Percentiles rank a stretch among this genome's conserved stretches.
Conservation (phyloP, 64 coral and sea anemone genomes). For the Stylophora pistillata region DNA sequence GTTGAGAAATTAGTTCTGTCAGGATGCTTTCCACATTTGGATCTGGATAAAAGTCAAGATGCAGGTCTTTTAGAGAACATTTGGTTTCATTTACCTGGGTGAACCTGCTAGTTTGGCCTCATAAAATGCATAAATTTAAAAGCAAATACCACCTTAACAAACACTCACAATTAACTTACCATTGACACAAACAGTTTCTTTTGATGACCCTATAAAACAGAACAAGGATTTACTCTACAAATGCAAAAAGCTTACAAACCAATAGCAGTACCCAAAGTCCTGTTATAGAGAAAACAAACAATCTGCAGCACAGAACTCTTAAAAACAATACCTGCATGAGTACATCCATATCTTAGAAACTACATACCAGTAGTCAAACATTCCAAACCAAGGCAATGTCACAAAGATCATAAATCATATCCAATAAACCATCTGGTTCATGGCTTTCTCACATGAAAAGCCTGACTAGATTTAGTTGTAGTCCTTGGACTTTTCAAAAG, state of each 20-base stretch:
- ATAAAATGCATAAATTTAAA: too few relatives aligned
- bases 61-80: not conserved
- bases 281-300: not conserved
- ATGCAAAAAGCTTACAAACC: too few relatives aligned
- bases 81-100: not conserved
- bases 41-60: not conserved
- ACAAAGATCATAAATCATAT: too few relatives aligned
- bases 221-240: not conserved
- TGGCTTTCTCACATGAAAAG: too few relatives aligned
- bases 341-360: too few relatives aligned
- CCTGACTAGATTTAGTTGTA: too few relatives aligned
- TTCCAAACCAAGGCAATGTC: too few relatives aligned
- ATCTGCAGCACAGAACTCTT: not conserved
- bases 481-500: too few relatives aligned
- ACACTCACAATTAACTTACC: not conserved
- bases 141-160: not conserved
- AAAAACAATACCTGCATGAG: not conserved
- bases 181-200: not conserved
- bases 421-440: too few relatives aligned
- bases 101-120: not conserved
- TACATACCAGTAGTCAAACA: too few relatives aligned
- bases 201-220: not conserved
- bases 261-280: too few relatives aligned
- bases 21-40: slow-evolving; percentile 21
- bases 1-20: not conserved